These are phyloP conservation scores for Talpa occidentalis DNA, from an alignment of 2,113 vertebrate genomes.

Conservation along the genomic window DNA sequence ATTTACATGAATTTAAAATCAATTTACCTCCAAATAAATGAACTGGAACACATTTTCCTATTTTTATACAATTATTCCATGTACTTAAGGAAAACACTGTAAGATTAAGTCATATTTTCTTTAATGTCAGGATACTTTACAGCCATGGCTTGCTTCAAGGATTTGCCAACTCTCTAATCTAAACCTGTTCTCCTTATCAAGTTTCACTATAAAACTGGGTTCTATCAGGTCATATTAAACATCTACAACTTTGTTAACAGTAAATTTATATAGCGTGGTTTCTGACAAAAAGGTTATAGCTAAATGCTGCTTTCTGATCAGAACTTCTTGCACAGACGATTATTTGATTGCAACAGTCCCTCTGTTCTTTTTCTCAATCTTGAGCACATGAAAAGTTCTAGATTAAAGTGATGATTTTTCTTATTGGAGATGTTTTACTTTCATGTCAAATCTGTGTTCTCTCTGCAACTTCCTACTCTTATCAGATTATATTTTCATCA, in stretches of 20 bases:
- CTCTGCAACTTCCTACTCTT: background rate
- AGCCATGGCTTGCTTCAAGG: background rate
- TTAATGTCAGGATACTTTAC: background rate
- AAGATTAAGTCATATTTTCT: conserved; percentile 21
- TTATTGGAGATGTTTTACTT: background rate
- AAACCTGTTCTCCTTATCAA: background rate
- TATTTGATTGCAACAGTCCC: background rate
- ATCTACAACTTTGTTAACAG: background rate
- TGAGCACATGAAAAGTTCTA: conserved; percentile 38
- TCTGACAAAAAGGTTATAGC: background rate
- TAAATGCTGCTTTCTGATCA: background rate
- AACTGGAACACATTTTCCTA: background rate
- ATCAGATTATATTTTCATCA: background rate
- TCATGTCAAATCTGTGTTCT: background rate
- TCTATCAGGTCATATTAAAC: background rate
- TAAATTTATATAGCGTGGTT: background rate
- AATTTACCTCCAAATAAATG: background rate
- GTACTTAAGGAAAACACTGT: background rate
- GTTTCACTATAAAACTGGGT: background rate
- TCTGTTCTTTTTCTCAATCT: background rate
- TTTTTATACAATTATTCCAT: background rate
- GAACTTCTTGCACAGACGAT: background rate
- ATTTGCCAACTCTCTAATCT: background rate
- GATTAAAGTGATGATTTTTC: background rate
- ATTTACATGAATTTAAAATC: conserved; percentile 47